These are phyloP conservation scores for Zaprionus obscuricornis DNA, from an alignment of 2,888 invertebrate genomes.

Conservation along the genomic window DNA sequence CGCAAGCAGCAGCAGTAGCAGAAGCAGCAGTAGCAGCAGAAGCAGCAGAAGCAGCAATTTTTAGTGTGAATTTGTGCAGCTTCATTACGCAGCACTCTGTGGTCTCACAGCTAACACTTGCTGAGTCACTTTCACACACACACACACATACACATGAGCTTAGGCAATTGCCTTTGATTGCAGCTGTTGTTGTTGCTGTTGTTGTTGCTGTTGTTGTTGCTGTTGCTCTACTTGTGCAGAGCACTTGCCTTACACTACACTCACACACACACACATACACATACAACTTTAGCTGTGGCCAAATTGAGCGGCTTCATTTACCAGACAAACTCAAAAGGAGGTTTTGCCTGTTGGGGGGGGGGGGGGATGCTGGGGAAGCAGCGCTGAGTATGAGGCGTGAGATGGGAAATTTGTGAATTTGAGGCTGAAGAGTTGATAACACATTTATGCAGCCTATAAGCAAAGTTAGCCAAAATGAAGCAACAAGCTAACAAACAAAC, in stretches of 20 bases:
- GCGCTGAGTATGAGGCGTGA: no score
- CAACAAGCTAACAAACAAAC: conserved; percentile 71
- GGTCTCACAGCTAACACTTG: conserved; percentile 38
- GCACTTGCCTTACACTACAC: conserved; percentile 54
- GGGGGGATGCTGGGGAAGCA: background rate
- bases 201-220: conserved; percentile 18
- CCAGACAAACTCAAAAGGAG: conserved; percentile 3
- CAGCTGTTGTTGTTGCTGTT: conserved; percentile 23
- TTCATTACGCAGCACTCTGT: conserved; percentile 60
- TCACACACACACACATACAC: conserved; percentile 27
- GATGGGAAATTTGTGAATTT: no score
- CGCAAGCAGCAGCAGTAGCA: background rate
- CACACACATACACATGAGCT: conserved; percentile 10
- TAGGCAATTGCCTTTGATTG: conserved; percentile 30
- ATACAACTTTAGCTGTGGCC: conserved; percentile 51
- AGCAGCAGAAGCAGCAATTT: conserved; percentile 19
- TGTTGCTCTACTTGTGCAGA: conserved; percentile 20
- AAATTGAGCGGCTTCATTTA: conserved; percentile 71
- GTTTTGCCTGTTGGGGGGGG: no score
- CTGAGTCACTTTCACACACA: conserved; percentile 7
- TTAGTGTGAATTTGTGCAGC: conserved; percentile 66
- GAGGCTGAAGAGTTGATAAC: no score
- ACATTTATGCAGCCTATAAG: conserved; percentile 14
- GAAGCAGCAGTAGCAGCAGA: conserved; percentile 16
- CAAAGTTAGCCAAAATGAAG: conserved; percentile 33